Evolutionary conservation across 2,113 vertebrate genomes (phyloP).

Genomic region (Numida meleagris): DNA sequence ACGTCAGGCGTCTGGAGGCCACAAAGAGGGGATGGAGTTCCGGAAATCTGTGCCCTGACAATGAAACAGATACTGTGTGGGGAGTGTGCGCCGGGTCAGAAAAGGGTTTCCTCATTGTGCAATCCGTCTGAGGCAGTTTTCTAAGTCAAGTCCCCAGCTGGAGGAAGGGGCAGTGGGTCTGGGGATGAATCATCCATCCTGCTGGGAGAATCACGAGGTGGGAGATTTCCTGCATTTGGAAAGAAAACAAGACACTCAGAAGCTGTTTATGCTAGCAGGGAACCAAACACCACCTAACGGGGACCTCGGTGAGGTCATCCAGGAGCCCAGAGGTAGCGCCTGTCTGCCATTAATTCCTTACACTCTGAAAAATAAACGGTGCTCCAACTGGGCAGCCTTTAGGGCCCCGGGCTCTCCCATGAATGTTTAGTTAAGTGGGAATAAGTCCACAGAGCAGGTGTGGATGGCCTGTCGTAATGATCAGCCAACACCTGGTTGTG

Average conservation of each 20-base stretch:
- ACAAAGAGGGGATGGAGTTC: neutral
- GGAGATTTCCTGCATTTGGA: conserved; percentile 34
- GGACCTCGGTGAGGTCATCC: neutral
- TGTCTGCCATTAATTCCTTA: neutral
- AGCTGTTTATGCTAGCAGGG: neutral
- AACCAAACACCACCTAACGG: neutral
- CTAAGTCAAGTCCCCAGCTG: conserved; percentile 40
- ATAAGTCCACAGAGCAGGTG: neutral
- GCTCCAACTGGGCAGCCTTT: neutral
- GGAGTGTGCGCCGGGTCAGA: conserved; percentile 1
- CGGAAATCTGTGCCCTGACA: conserved; percentile 23
- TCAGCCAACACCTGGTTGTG: neutral
- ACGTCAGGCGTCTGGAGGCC: neutral
- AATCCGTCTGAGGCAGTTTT: conserved; percentile 27
- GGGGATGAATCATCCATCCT: conserved; percentile 47
- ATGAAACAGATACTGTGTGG: neutral
- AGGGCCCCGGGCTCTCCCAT: accelerated
- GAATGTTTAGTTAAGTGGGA: accelerated
- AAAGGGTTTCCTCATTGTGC: conserved; percentile 30
- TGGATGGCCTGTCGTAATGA: neutral
- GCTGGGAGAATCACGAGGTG: neutral
- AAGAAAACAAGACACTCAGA: conserved; percentile 13
- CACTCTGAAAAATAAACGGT: neutral
- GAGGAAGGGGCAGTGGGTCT: conserved; percentile 18
- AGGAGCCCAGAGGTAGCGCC: neutral